These are phyloP conservation scores for Sebastes dallii DNA, from an alignment of 2,797 vertebrate genomes.

Conservation along the genomic window DNA sequence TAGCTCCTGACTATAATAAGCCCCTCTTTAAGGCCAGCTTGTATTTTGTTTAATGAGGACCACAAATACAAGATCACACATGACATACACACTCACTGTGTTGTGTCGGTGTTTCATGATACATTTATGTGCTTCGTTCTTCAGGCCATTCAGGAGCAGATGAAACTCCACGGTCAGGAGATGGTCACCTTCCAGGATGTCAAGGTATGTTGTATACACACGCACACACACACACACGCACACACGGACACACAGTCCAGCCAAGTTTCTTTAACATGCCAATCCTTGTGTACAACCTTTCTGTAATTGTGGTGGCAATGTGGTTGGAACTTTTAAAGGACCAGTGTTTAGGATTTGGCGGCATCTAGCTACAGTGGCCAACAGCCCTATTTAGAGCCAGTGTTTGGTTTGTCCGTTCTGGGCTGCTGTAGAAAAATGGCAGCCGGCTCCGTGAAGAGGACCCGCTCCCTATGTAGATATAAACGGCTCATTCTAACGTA, in stretches of 20 bases:
- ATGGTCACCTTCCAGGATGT: slow-evolving; percentile 98
- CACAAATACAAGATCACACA: not conserved
- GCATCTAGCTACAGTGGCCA: no score
- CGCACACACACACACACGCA: not conserved
- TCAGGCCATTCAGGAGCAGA: slow-evolving; percentile 98
- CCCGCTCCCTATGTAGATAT: no score
- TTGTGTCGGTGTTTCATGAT: not conserved
- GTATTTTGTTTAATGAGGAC: not conserved
- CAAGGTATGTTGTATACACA: slow-evolving; percentile 81
- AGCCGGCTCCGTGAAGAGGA: no score
- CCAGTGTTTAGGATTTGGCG: no score
- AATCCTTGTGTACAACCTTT: not conserved
- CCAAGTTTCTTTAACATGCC: not conserved
- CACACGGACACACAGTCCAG: not conserved
- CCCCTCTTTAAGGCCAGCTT: not conserved
- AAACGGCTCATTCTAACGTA: no score
- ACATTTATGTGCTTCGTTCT: not conserved
- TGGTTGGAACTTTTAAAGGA: no score
- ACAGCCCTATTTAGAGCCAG: no score
- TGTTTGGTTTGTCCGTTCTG: no score
- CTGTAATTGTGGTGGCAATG: not conserved
- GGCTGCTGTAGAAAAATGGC: no score
- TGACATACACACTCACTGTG: not conserved
- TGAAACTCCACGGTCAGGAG: slow-evolving; percentile 97
- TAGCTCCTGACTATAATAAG: not conserved